phyloP scores from a whole-genome alignment of 2,113 vertebrate species.

The Bagarius yarrelli region DNA sequence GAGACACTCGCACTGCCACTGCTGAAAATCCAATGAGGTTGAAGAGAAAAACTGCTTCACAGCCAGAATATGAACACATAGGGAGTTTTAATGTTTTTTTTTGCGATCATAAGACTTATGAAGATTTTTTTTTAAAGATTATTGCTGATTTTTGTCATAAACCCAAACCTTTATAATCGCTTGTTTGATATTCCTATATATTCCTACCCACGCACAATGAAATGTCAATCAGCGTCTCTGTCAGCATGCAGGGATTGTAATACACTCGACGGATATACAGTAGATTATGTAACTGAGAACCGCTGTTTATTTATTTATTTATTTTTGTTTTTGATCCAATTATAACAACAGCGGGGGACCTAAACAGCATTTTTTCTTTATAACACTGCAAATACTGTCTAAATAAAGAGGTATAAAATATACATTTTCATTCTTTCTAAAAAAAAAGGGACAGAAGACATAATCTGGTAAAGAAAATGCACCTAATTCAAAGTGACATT shows the following conservation, averaged over 20 bases:
- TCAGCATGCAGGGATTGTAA: neutral
- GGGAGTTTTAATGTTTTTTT: neutral
- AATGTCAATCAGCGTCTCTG: neutral
- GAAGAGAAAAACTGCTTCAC: neutral
- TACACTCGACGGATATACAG: neutral
- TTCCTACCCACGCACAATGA: no score
- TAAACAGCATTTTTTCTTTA: no score
- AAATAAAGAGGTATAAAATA: no score
- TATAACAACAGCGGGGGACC: no score
- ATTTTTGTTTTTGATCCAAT: no score
- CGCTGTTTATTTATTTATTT: no score
- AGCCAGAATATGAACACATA: neutral
- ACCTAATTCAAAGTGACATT: no score
- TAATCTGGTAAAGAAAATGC: no score
- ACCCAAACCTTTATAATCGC: neutral
- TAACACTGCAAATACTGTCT: no score
- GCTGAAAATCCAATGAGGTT: neutral
- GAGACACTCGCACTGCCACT: neutral
- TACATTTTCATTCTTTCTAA: no score
- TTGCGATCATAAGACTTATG: neutral
- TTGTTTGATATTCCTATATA: neutral
- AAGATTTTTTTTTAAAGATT: neutral
- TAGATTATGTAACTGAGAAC: neutral
- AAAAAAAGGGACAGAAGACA: no score
- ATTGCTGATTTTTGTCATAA: constrained; percentile 10